Evolutionary conservation across 2,113 vertebrate species (phyloP).

Genomic region (Dicrurus megarhynchus): DNA sequence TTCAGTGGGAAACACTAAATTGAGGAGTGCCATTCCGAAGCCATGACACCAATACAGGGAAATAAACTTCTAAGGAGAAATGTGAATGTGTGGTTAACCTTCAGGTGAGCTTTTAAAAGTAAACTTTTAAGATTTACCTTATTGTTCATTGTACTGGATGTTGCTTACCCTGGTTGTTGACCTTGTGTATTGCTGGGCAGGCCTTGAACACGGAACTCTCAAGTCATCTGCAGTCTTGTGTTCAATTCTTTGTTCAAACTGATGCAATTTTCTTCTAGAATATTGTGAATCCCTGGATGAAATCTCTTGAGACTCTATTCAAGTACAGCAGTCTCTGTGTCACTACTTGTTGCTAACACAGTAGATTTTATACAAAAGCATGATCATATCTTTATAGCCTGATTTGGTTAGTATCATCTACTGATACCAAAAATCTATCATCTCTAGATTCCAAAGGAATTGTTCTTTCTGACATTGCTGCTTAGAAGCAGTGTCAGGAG

Average conservation of each 20-base stretch:
- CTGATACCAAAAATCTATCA: not conserved
- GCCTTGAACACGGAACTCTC: accelerated
- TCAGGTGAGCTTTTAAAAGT: not conserved
- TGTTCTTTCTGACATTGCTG: not conserved
- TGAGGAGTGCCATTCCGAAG: not conserved
- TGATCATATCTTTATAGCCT: not conserved
- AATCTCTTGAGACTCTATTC: not conserved
- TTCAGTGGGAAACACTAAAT: not conserved
- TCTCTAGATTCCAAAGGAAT: not conserved
- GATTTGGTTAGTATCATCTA: not conserved
- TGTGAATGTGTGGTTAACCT: not conserved
- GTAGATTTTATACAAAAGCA: not conserved
- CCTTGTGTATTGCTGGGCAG: not conserved
- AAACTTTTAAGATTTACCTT: not conserved
- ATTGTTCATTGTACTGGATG: not conserved
- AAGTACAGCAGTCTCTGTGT: not conserved
- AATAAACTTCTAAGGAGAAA: not conserved
- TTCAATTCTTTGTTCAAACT: not conserved
- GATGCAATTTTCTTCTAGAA: not conserved
- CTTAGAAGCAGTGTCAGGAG: not conserved
- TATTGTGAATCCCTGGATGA: not conserved
- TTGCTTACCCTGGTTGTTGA: not conserved
- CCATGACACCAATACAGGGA: not conserved
- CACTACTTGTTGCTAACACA: not conserved
- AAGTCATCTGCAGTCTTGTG: not conserved